Percentiles rank a stretch among this genome's conserved stretches.
Conservation (phyloP, 2,113 vertebrate genomes). For the Anthoscopus minutus region DNA sequence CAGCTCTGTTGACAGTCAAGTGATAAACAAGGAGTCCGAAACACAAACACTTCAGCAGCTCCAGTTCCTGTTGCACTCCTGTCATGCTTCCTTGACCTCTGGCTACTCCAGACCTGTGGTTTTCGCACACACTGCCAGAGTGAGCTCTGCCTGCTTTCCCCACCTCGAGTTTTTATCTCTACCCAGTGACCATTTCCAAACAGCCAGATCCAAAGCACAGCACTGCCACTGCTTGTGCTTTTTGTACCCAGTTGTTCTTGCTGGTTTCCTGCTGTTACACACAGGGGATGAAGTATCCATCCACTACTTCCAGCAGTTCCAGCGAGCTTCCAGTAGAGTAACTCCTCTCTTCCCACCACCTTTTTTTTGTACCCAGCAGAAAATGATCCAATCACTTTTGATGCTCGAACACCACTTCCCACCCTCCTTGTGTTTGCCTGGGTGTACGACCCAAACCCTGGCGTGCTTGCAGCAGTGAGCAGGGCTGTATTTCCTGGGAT, state of each 20-base stretch:
- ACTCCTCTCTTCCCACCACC: rapidly evolving
- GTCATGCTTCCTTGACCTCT: not conserved
- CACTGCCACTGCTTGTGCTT: not conserved
- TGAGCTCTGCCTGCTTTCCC: not conserved
- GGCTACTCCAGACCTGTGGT: not conserved
- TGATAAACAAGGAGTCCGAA: not conserved
- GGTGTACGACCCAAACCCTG: not conserved
- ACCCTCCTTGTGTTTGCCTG: not conserved
- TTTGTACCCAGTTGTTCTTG: not conserved
- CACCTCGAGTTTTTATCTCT: not conserved
- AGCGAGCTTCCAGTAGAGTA: not conserved
- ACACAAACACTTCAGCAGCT: not conserved
- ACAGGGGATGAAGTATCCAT: not conserved
- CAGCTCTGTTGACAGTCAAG: not conserved
- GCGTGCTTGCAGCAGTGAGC: rapidly evolving
- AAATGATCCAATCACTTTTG: not conserved
- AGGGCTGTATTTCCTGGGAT: too few relatives aligned
- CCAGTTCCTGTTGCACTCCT: not conserved
- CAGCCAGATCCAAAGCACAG: not conserved
- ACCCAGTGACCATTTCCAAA: not conserved
- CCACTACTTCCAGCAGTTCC: not conserved
- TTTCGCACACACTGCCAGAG: not conserved
- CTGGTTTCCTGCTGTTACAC: not conserved
- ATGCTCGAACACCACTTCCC: not conserved
- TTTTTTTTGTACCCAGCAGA: not conserved